Base-by-base conservation (phyloP, 2,888 invertebrate genomes). In the Muscina levida region DNA sequence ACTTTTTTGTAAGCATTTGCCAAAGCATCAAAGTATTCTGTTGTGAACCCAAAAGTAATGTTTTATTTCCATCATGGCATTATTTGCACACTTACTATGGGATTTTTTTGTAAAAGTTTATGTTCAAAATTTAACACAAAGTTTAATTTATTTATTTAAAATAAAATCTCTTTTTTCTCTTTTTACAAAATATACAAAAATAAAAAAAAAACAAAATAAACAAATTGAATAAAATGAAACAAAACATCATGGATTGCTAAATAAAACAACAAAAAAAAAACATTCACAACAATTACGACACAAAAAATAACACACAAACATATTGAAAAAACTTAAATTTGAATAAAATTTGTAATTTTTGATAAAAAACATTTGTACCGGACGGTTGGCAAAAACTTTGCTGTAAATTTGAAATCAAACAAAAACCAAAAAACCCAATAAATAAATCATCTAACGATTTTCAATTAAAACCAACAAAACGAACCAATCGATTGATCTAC, bases 321-420 rank as follows among this genome's bases (percentile, higher is more conserved):
- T 24, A 71, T 31, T 19, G 8, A 65, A 57, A 39, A 70, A 59
- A 51, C 5, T 65, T n/a, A 56, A 53, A 19, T 22, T 53, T 44
- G 10, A 11, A 65, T 57, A 39, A 70, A 59, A 51, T 3, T 65
- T n/a, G 44, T 42, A 22, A 15, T 42, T 44, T 26, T 57, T 56
- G 42, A 44, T 39, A 44, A 31, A 67, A 53, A 39, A 62, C 11
- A 46, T 44, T 77, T 81, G 70, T 77, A 68, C 73, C 78, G 82
- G 82, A 76, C 82, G 82, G 72, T 66, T 72, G 11, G 22, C n/a
- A 57, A 31, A 51, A 51, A 51, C 22, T 51, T 15, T 1, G 17
- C 15, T 51, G 11, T 51, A 65, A 73, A 74, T 48, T 11, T 62
- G 19, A 15, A 31, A 53, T 39, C 17, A 71, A 65, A 46, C 31